phyloP scores from a whole-genome alignment of 1,140 invertebrate genomes.

The Caerostris darwini region DNA sequence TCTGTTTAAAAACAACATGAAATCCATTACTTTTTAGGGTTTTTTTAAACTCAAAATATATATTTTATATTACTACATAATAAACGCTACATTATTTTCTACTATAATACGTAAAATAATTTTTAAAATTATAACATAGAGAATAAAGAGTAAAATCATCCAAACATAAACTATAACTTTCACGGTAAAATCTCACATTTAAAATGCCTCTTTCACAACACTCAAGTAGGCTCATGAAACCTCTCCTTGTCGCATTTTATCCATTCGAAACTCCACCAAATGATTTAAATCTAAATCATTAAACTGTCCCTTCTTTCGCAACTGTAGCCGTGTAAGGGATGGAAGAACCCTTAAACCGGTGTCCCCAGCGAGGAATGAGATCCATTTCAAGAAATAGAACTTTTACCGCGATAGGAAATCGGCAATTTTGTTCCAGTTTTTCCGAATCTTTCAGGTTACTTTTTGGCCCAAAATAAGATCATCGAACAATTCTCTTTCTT shows the following conservation, averaged over 20 bases:
- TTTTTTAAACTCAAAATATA: no score
- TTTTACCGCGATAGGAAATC: slow-evolving; percentile 52
- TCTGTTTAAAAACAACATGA: no score
- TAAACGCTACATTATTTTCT: no score
- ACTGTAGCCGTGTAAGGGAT: slow-evolving; percentile 3
- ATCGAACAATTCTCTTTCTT: neutral
- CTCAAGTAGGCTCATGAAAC: no score
- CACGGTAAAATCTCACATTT: no score
- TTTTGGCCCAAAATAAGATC: slow-evolving; percentile 27
- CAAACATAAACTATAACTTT: no score
- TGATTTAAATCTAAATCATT: slow-evolving; percentile 39
- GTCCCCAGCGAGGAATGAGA: slow-evolving; percentile 39
- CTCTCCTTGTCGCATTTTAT: neutral
- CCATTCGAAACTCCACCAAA: neutral
- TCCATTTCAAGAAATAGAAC: slow-evolving; percentile 33
- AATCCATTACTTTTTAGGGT: no score
- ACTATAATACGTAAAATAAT: no score
- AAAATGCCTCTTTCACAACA: no score
- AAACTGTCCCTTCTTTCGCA: neutral
- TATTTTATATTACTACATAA: no score
- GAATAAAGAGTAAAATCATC: no score
- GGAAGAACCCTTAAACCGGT: slow-evolving; percentile 36
- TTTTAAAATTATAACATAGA: no score
- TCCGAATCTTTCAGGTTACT: slow-evolving; percentile 46
- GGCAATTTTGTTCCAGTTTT: slow-evolving; percentile 41